phyloP scores from a whole-genome alignment of 2,113 vertebrate genomes.

The Actinemys pallida region DNA sequence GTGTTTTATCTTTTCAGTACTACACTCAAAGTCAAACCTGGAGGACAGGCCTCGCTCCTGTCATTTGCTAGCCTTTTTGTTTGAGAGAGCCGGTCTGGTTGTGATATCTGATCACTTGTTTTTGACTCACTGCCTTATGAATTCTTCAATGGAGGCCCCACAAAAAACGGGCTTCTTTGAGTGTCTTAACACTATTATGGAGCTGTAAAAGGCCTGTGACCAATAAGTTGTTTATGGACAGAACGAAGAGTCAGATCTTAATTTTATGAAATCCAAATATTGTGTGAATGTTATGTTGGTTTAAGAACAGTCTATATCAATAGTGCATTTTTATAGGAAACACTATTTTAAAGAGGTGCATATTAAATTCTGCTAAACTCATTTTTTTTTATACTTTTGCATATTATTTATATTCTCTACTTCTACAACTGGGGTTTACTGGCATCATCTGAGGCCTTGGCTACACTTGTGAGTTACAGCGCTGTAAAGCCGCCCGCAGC shows the following conservation, averaged over 20 bases:
- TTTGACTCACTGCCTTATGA: too few relatives aligned
- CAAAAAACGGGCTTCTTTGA: too few relatives aligned
- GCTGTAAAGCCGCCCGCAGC: too few relatives aligned
- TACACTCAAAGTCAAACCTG: not conserved
- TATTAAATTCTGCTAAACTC: not conserved
- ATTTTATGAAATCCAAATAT: not conserved
- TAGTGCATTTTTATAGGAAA: not conserved
- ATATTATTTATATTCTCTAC: not conserved
- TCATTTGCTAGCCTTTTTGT: too few relatives aligned
- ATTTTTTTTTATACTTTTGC: too few relatives aligned
- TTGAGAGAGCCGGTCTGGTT: too few relatives aligned
- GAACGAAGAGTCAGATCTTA: too few relatives aligned
- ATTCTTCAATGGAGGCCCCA: too few relatives aligned
- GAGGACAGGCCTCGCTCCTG: not conserved
- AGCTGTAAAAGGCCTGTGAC: not conserved
- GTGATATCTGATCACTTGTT: too few relatives aligned
- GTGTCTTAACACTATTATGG: too few relatives aligned
- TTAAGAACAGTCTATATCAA: not conserved
- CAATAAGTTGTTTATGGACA: not conserved
- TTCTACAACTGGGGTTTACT: not conserved
- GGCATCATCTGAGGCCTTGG: not conserved
- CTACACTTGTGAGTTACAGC: too few relatives aligned
- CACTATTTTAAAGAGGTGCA: not conserved
- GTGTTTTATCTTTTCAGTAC: constrained; percentile 3
- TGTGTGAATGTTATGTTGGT: not conserved